Conservation (phyloP, 2,797 vertebrate genomes). For the Triplophysa bombifrons region DNA sequence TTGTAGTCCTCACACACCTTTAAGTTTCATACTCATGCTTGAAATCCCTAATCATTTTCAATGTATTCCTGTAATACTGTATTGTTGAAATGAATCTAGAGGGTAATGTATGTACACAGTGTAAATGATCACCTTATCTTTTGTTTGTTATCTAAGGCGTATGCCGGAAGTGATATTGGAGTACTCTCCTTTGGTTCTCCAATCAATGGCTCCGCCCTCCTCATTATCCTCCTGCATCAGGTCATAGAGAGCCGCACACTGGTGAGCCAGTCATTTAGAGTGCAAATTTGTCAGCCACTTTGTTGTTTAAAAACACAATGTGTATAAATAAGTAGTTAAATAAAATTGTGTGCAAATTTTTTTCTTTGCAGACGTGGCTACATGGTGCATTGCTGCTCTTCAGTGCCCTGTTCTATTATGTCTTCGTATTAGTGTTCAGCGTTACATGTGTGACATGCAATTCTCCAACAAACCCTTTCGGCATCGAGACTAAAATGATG, state of each 20-base stretch:
- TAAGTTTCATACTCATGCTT: not conserved
- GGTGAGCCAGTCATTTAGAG: constrained; percentile 77
- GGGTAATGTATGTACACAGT: not conserved
- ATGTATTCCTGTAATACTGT: not conserved
- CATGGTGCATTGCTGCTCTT: constrained; percentile 75
- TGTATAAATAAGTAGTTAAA: not conserved
- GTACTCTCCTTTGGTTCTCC: constrained; percentile 88
- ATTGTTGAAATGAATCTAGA: not conserved
- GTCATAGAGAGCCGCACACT: constrained; percentile 91
- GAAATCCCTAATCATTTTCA: not conserved
- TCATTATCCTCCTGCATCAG: constrained; percentile 90
- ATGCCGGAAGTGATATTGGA: constrained; percentile 81
- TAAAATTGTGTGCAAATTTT: not conserved
- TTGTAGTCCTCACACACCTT: not conserved
- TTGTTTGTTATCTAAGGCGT: constrained; percentile 72
- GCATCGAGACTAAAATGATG: constrained; percentile 83
- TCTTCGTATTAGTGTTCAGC: constrained; percentile 81
- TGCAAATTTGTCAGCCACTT: not conserved
- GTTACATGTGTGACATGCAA: constrained; percentile 81
- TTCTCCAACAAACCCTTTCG: constrained; percentile 81
- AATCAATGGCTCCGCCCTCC: constrained; percentile 86
- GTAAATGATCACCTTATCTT: not conserved
- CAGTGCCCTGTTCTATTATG: constrained; percentile 81
- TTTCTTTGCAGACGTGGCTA: constrained; percentile 86
- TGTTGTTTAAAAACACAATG: not conserved